phyloP scores from a whole-genome alignment of 2,113 vertebrate genomes.

The Pterocles gutturalis region DNA sequence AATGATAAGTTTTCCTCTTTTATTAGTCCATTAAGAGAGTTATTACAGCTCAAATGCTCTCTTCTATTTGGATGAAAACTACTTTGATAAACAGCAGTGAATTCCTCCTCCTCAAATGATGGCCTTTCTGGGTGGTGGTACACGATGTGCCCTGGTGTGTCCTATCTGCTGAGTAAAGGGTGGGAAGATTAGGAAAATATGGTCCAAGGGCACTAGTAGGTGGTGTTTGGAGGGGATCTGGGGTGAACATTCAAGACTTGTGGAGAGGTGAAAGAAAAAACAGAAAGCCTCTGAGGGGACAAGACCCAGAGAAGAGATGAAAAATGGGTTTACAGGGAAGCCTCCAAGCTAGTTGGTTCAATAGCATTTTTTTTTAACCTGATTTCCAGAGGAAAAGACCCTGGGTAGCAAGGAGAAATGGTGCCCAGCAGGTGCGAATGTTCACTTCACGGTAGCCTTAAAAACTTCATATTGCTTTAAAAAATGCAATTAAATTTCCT shows the following conservation, averaged over 20 bases:
- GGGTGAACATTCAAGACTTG: background rate
- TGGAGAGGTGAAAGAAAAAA: background rate
- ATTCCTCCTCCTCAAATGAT: background rate
- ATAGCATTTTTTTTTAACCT: background rate
- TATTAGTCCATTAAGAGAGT: background rate
- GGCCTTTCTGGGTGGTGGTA: background rate
- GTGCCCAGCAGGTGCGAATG: background rate
- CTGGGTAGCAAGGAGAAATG: background rate
- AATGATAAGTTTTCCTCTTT: background rate
- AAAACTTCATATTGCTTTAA: background rate
- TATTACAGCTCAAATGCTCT: conserved; percentile 18
- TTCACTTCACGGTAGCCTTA: background rate
- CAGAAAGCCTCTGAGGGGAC: background rate
- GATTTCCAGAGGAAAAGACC: background rate
- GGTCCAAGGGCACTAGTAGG: background rate
- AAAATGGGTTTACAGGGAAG: background rate
- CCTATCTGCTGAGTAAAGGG: background rate
- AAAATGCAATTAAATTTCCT: background rate
- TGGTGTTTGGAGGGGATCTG: background rate
- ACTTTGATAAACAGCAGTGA: conserved; percentile 4
- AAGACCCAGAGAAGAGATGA: background rate
- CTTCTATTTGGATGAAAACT: conserved; percentile 32
- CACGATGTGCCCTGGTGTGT: background rate
- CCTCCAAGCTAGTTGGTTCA: background rate
- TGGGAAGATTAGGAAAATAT: background rate